Evolutionary conservation across 1,140 invertebrate genomes (phyloP).

Genomic region (Elymnias hypermnestra): DNA sequence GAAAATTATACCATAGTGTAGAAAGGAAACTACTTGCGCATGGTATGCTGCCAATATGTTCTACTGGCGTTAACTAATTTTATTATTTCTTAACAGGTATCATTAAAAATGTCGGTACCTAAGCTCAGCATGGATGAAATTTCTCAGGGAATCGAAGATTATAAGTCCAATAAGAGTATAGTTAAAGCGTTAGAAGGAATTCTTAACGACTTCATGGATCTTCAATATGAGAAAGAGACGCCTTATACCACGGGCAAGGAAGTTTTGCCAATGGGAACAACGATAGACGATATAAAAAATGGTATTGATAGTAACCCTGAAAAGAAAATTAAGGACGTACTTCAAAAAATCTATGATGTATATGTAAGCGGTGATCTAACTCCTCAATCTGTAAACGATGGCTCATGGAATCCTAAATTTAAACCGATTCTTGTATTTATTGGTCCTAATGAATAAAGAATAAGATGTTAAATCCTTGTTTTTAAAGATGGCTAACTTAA

Average conservation of each 20-base stretch:
- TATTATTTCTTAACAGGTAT: no score
- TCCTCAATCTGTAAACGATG: conserved; percentile 40
- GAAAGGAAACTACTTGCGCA: no score
- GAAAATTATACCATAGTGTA: no score
- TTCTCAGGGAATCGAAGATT: conserved; percentile 38
- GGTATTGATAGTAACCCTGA: conserved; percentile 32
- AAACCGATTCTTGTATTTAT: conserved; percentile 54
- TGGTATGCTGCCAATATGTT: no score
- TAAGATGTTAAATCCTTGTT: no score
- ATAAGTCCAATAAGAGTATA: conserved; percentile 28
- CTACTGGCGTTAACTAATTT: no score
- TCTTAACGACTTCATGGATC: conserved; percentile 61
- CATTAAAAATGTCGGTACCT: conserved; percentile 43
- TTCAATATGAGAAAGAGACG: conserved; percentile 52
- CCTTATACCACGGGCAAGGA: conserved; percentile 59
- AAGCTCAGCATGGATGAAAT: conserved; percentile 51
- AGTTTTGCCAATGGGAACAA: conserved; percentile 40
- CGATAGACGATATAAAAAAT: conserved; percentile 46
- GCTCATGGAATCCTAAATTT: conserved; percentile 51
- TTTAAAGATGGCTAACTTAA: no score
- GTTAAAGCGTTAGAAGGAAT: conserved; percentile 60
- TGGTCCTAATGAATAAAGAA: conserved; percentile 44
- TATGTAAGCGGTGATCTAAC: conserved; percentile 50
- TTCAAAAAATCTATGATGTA: conserved; percentile 43
- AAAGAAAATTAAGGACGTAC: conserved; percentile 48